These are phyloP conservation scores for Rhaphigaster nebulosa DNA, from an alignment of 2,888 invertebrate genomes.

Conservation along the genomic window DNA sequence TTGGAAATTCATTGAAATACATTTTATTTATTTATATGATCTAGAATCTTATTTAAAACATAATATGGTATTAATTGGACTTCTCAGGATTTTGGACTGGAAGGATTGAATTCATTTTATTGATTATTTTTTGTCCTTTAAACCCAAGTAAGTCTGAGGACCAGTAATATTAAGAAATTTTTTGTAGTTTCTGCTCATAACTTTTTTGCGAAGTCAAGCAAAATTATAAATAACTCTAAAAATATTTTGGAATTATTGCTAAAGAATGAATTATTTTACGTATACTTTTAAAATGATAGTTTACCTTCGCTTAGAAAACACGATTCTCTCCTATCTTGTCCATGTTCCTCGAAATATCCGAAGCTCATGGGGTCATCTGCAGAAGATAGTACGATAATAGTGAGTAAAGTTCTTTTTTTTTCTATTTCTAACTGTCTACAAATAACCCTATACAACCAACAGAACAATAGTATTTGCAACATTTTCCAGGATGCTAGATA, in stretches of 20 bases:
- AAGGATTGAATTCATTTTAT: neutral
- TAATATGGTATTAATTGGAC: neutral
- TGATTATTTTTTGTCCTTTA: neutral
- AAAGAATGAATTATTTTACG: neutral
- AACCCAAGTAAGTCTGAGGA: no score
- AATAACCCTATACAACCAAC: neutral
- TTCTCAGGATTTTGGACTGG: neutral
- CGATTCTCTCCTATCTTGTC: neutral
- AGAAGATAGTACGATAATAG: neutral
- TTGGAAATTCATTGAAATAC: no score
- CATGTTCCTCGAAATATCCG: slow-evolving; percentile 36
- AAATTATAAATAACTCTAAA: neutral
- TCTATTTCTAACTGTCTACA: neutral
- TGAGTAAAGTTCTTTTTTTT: neutral
- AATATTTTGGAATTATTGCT: neutral
- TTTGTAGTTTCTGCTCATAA: neutral
- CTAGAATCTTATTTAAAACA: neutral
- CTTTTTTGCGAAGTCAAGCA: neutral
- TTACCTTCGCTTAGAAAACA: slow-evolving; percentile 22
- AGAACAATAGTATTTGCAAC: no score
- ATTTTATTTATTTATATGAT: neutral
- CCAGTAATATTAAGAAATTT: neutral
- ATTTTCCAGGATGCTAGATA: no score
- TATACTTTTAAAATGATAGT: neutral
- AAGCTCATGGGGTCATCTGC: slow-evolving; percentile 33